Conservation (phyloP, 2,888 invertebrate species). For the Stenchaetothrips biformis region DNA sequence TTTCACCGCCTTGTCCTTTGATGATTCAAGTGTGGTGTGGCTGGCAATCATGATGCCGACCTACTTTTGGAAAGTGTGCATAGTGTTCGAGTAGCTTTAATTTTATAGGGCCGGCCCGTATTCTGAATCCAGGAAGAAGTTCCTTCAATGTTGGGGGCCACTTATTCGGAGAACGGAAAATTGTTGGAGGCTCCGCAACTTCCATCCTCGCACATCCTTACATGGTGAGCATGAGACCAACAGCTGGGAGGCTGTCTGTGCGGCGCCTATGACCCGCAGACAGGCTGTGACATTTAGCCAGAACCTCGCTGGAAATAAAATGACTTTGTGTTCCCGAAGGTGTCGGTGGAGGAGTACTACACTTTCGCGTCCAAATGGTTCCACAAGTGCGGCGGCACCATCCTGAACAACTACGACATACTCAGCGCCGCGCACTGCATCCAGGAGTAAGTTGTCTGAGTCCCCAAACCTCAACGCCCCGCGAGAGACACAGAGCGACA, state of each 20-base stretch:
- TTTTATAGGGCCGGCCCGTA: not conserved
- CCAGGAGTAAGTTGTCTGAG: not conserved
- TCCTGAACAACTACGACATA: not conserved
- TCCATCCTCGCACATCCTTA: not conserved
- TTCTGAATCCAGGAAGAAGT: not conserved
- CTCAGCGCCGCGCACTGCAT: conserved; percentile 16
- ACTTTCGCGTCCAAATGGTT: not conserved
- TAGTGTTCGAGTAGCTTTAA: not conserved
- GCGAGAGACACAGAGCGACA: too few relatives aligned
- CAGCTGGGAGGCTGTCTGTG: too few relatives aligned
- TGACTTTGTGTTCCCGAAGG: not conserved
- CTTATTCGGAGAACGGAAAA: not conserved
- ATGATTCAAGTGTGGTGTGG: too few relatives aligned
- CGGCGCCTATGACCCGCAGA: too few relatives aligned
- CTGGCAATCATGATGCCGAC: not conserved
- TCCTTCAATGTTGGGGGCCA: not conserved
- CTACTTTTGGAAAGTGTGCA: not conserved
- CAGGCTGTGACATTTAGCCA: too few relatives aligned
- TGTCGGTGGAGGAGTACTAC: not conserved
- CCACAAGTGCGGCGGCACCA: conserved; percentile 12
- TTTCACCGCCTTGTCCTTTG: too few relatives aligned
- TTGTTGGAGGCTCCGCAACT: not conserved
- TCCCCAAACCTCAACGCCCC: too few relatives aligned
- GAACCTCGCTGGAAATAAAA: not conserved
- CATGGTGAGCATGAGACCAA: not conserved